A percentile compares a stretch with the other conserved stretches of the same genome.
These are phyloP conservation scores for Stomatorhinus ivindoensis DNA, from an alignment of 2,113 vertebrate species.

Conservation along the genomic window DNA sequence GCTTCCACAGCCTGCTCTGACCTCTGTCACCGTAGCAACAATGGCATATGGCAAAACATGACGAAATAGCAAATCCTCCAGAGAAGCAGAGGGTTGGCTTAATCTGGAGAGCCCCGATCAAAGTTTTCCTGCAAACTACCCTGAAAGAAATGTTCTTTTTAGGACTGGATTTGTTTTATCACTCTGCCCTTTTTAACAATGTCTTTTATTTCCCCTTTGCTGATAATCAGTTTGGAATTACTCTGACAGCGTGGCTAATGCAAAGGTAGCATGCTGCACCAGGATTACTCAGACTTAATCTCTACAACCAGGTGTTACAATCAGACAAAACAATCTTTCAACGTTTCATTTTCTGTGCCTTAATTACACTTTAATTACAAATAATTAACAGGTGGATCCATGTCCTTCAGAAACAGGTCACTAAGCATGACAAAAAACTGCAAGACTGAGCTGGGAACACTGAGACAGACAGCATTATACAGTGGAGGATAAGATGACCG, in stretches of 20 bases:
- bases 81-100: not conserved
- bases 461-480: not conserved
- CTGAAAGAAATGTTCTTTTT: not conserved
- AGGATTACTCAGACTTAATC: not conserved
- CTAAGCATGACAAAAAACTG: not conserved
- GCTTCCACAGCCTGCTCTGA: not conserved
- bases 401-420: not conserved
- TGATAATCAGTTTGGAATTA: not conserved
- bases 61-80: not conserved
- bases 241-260: not conserved
- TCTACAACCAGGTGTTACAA: not conserved
- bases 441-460: not conserved
- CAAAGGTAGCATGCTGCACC: not conserved
- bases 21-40: conserved; percentile 1
- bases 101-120: not conserved
- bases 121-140: not conserved
- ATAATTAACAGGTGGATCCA: not conserved
- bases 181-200: not conserved
- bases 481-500: not conserved
- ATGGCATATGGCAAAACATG: not conserved
- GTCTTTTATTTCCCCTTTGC: not conserved
- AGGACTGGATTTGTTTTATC: not conserved
- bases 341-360: not conserved
- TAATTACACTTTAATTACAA: not conserved
- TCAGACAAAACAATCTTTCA: not conserved